Base-by-base conservation (phyloP, 2,888 invertebrate genomes). In the Drosophila nigricruria region DNA sequence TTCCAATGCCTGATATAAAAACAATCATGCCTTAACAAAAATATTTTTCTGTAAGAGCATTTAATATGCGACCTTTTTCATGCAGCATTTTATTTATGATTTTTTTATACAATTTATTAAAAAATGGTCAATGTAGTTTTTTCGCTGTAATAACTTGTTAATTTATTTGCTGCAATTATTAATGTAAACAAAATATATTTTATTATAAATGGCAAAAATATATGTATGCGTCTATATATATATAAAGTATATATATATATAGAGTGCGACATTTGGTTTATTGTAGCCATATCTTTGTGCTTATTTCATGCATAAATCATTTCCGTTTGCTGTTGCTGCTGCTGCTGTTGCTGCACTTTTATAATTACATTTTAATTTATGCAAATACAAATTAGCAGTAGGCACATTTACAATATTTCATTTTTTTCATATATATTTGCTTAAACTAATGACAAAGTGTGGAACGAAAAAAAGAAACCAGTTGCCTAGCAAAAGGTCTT, bases 361-460 rank as follows among this genome's bases (percentile, higher is more conserved):
- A 88, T 85, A 85, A 85, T 85, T 88, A 85, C 88, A 85, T 89
- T 89, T 85, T 85, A 85, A 85, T 85, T 89, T 85, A 85, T 85
- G 84, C 88, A 85, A 85, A 85, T 88, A 84, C 77, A 89, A 89
- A 88, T 88, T 88, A 85, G 75, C 67, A 71, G 30, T 65, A 47
- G 57, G 57, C 32, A 36, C 47, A 58, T 36, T 36, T 36, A 52
- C 36, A 34, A 34, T 52, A 32, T 52, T 36, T 52, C 3, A 14
- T 25, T 45, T 58, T 58, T 47, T 45, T 25, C 20, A 2, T 5
- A 12, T 16, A 47, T 65, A 73, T 88, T 79, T 85, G 73, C 68
- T 83, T 72, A 42, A 77, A 74, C 79, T 89, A 79, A 89, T 87
- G 88, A 70, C 72, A 88, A 79, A 69, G 76, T 72, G 68, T 66